Conservation (phyloP, 2,113 vertebrate species). For the Romanogobio albipinnatus region DNA sequence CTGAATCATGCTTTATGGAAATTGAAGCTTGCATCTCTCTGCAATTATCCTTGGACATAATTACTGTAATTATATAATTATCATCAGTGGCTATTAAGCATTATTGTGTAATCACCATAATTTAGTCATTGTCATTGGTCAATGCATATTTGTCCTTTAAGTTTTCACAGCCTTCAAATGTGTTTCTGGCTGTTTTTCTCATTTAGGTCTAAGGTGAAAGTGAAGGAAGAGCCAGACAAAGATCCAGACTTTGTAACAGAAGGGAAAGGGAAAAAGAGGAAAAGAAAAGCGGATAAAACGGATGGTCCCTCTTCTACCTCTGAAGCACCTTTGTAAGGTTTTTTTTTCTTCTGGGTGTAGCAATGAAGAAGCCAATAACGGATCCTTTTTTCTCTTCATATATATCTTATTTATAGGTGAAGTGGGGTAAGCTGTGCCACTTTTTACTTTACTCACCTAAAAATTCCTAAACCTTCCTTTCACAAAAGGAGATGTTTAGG, state of each 20-base stretch:
- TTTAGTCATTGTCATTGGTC: conserved; percentile 69
- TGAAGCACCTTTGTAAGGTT: conserved; percentile 41
- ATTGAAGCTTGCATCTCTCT: conserved; percentile 51
- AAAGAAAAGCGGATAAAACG: conserved; percentile 61
- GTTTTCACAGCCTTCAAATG: conserved; percentile 13
- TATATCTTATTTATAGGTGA: background rate
- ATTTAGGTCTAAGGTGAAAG: conserved; percentile 37
- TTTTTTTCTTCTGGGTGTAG: background rate
- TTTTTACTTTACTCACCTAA: background rate
- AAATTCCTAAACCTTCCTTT: background rate
- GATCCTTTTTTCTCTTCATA: background rate
- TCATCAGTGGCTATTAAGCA: conserved; percentile 56
- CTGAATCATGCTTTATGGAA: conserved; percentile 58
- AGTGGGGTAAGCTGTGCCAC: background rate
- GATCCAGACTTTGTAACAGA: conserved; percentile 63
- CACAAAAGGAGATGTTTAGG: background rate
- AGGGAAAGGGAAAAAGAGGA: conserved; percentile 69
- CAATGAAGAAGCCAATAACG: background rate
- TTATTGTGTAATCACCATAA: conserved; percentile 66
- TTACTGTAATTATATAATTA: conserved; percentile 70
- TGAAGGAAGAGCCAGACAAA: conserved; percentile 61
- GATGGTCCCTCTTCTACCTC: conserved; percentile 11
- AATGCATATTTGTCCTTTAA: conserved; percentile 55
- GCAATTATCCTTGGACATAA: conserved; percentile 62
- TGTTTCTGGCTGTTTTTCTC: conserved; percentile 3